A percentile compares a stretch with the other conserved stretches of the same genome.
phyloP scores from a whole-genome alignment of 2,113 vertebrate species.

The Microtus pennsylvanicus region DNA sequence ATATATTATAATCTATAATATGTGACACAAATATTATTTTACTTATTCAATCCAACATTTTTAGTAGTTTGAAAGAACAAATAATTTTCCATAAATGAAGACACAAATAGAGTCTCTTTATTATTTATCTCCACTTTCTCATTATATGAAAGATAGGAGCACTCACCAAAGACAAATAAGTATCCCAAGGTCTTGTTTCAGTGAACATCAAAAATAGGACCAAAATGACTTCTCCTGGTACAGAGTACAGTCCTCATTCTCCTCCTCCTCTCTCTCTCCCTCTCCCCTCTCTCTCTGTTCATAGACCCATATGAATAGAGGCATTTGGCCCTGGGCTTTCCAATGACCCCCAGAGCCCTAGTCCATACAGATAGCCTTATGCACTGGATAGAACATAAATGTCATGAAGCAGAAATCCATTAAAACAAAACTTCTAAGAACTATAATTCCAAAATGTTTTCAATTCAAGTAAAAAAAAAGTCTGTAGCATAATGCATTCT shows the following conservation, averaged over 20 bases:
- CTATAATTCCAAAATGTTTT: neutral
- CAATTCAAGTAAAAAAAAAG: neutral
- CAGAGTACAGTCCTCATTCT: too few relatives aligned
- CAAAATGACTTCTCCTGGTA: neutral
- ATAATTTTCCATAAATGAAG: neutral
- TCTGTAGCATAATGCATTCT: neutral
- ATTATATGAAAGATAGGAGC: neutral
- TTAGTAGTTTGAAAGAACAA: neutral
- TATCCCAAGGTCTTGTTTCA: neutral
- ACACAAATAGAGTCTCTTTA: neutral
- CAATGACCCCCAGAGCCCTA: neutral
- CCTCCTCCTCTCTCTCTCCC: too few relatives aligned
- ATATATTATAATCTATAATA: neutral
- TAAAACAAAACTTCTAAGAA: neutral
- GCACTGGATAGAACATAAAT: neutral
- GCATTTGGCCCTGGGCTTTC: neutral
- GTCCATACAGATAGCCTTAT: neutral
- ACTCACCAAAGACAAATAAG: neutral
- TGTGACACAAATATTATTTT: neutral
- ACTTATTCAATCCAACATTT: neutral
- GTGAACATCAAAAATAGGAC: neutral
- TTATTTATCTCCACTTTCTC: neutral
- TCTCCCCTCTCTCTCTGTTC: too few relatives aligned
- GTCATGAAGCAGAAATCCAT: neutral
- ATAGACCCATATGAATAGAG: neutral